These are phyloP conservation scores for Tenthredo notha DNA, from an alignment of 2,888 invertebrate species.

Conservation along the genomic window DNA sequence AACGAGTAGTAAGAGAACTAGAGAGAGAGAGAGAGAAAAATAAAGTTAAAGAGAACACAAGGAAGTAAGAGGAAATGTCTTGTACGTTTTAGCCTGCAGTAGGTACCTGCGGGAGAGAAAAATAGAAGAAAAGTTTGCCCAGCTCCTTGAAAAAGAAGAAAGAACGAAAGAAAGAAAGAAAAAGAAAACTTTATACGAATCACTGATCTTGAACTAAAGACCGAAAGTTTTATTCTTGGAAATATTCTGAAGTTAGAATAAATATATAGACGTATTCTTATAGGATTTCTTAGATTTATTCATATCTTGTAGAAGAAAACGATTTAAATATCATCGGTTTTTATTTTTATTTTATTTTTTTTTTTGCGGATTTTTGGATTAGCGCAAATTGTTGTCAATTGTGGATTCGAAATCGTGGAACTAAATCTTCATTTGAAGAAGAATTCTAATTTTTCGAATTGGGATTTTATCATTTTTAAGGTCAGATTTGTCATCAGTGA, in stretches of 20 bases:
- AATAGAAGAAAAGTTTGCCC: conserved; percentile 31
- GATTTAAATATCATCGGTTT: not conserved
- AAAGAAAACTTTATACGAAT: not conserved
- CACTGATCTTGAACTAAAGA: conserved; percentile 30
- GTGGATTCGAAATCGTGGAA: not conserved
- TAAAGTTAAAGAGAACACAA: not conserved
- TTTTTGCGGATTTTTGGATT: too few species aligned
- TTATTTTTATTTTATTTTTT: too few species aligned
- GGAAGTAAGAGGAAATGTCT: not conserved
- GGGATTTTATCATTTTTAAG: too few species aligned
- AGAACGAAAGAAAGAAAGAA: not conserved
- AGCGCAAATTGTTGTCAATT: too few species aligned
- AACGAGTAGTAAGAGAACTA: not conserved
- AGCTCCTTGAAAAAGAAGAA: not conserved
- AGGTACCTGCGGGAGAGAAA: not conserved
- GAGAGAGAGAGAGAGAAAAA: not conserved
- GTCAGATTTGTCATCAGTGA: too few species aligned
- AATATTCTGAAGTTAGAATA: not conserved
- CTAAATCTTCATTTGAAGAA: too few species aligned
- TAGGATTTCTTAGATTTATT: not conserved
- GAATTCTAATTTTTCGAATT: too few species aligned
- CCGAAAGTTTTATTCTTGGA: not conserved
- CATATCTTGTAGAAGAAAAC: not conserved
- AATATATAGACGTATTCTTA: not conserved
- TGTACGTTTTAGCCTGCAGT: not conserved